These are phyloP conservation scores for Drosophila saltans DNA, from an alignment of 1,140 invertebrate genomes.

Conservation along the genomic window DNA sequence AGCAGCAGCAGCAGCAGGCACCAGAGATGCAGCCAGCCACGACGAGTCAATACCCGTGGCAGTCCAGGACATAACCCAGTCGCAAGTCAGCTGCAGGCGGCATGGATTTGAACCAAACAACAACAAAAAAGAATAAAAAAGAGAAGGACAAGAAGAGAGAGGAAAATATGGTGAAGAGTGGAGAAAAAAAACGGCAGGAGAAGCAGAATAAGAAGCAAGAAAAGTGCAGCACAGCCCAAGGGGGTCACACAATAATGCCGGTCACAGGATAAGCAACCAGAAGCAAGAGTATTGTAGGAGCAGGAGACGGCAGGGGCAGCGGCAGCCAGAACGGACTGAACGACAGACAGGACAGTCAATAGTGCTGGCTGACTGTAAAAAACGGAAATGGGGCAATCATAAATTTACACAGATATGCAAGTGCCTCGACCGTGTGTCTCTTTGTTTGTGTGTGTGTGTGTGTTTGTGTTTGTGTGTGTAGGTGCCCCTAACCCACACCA, in stretches of 20 bases:
- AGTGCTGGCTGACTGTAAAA: conserved; percentile 66
- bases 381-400: conserved; percentile 82
- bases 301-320: conserved; percentile 12
- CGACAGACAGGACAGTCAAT: conserved; percentile 63
- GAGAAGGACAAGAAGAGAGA: neutral
- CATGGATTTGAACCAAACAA: conserved; percentile 64
- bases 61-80: conserved; percentile 71
- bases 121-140: conserved; percentile 22
- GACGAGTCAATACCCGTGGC: conserved; percentile 78
- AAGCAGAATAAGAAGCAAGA: conserved; percentile 43
- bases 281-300: conserved; percentile 8
- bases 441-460: conserved; percentile 19
- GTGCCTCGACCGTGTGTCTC: conserved; percentile 50
- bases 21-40: conserved; percentile 66
- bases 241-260: conserved; percentile 76
- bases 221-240: conserved; percentile 62
- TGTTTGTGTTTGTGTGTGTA: conserved; percentile 27
- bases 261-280: conserved; percentile 76
- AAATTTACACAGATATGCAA: conserved; percentile 83
- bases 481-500: conserved; percentile 21
- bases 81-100: conserved; percentile 76
- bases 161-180: conserved; percentile 6
- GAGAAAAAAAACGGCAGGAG: conserved; percentile 32
- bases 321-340: conserved; percentile 19
- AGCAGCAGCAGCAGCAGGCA: conserved; percentile 14